Base-by-base conservation (phyloP, 1,140 invertebrate species). In the Eubasilissa regina region DNA sequence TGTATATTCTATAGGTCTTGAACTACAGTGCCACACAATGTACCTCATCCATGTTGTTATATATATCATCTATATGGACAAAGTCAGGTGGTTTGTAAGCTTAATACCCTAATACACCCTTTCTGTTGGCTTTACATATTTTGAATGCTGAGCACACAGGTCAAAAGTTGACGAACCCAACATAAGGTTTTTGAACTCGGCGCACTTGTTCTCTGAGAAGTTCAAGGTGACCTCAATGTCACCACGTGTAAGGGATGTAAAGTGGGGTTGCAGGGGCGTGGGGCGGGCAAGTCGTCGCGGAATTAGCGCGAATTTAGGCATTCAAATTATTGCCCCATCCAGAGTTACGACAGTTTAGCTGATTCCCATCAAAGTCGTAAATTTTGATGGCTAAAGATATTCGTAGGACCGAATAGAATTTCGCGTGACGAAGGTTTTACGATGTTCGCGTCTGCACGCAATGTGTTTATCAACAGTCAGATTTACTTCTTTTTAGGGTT, bases 211-310 rank as follows among this genome's bases (percentile, higher is more conserved):
- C 35, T 12, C 55, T 13, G 11, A 25, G 4, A 64, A 25, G 35
- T 15, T 64, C 10, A 64, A 64, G 60, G 60, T 64, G 60, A 64
- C 35, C 35, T 25, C 60, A 64, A 64, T 64, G 60, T 25, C 60
- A 64, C 60, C 60, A 25, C 19, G 12, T 51, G 48, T 25, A 35
- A 25, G 25, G 21, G 17, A 12, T 62, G 58, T 19, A 21, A 13
- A 1, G 15, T 3, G 25, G 58, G 53, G 60, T 64, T 25, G 19
- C 25, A 25, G 60, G 35, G 25, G 11, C 1, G 25, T 11, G 60
- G 15, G 60, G 35, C 7, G 7, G 25, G 8, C 19, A 35, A 13
- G 21, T 12, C 25, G 25, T 58, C 21, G 13, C 4, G 35, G 60
- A 64, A 64, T 64, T 13, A 8, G 4, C n/a, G 12, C 12, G 35